Conservation (phyloP, 2,797 vertebrate genomes). For the Rachycentron canadum region DNA sequence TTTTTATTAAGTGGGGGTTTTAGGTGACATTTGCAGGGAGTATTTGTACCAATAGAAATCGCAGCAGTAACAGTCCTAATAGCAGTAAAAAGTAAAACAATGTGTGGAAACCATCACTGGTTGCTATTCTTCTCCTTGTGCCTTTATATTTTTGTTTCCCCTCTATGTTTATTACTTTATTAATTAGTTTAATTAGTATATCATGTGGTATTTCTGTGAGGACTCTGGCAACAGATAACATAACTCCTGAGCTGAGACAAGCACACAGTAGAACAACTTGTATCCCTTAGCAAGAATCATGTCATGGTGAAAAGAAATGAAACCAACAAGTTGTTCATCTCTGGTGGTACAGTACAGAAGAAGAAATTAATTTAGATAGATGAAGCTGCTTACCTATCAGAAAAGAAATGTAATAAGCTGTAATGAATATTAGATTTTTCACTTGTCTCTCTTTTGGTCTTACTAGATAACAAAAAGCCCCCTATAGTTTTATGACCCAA, state of each 20-base stretch:
- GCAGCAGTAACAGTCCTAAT: neutral
- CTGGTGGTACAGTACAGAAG: constrained; percentile 36
- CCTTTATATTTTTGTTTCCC: constrained; percentile 6
- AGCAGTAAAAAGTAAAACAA: neutral
- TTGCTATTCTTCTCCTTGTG: neutral
- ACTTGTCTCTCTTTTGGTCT: constrained; percentile 34
- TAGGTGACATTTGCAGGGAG: neutral
- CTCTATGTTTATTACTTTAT: constrained; percentile 10
- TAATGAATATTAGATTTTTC: constrained; percentile 50
- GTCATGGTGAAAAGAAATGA: constrained; percentile 38
- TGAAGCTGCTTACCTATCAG: constrained; percentile 60
- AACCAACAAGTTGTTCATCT: constrained; percentile 32
- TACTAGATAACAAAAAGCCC: constrained; percentile 44
- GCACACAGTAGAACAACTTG: constrained; percentile 46
- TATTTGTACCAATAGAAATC: neutral
- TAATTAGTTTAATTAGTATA: constrained; percentile 16
- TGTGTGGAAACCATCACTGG: neutral
- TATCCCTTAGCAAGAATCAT: constrained; percentile 45
- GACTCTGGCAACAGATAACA: constrained; percentile 30
- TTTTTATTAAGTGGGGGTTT: neutral
- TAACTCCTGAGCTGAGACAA: constrained; percentile 66
- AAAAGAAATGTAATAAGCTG: constrained; percentile 59
- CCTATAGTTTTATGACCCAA: constrained; percentile 60
- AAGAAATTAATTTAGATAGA: constrained; percentile 57
- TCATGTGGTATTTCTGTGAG: constrained; percentile 20